Conservation (phyloP, 2,797 vertebrate genomes). For the Salarias fasciatus region DNA sequence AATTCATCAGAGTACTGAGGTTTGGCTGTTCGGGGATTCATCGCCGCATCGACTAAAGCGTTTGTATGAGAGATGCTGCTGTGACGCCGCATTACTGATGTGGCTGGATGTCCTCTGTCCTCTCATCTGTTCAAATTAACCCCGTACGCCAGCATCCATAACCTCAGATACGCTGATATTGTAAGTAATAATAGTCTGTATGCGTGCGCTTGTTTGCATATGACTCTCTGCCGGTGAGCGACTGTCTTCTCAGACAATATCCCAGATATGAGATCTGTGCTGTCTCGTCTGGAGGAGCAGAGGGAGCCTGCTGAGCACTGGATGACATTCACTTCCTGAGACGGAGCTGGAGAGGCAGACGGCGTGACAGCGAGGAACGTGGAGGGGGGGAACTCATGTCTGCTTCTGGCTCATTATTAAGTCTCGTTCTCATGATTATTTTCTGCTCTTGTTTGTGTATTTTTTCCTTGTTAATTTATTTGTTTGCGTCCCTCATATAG, state of each 20-base stretch:
- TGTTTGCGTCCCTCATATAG: background rate
- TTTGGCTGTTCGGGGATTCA: conserved; percentile 5
- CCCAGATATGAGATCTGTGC: conserved; percentile 63
- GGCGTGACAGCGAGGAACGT: conserved; percentile 4
- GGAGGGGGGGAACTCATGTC: conserved; percentile 1
- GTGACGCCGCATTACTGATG: background rate
- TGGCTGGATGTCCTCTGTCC: background rate
- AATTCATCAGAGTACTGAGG: conserved; percentile 27
- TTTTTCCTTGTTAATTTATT: conserved; percentile 1
- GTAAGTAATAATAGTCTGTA: conserved; percentile 33
- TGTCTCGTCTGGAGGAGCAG: conserved; percentile 51
- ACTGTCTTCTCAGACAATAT: conserved; percentile 48
- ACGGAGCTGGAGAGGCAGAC: conserved; percentile 11
- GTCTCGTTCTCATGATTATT: too few relatives aligned
- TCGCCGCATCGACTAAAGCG: background rate
- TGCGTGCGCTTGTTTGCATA: conserved; percentile 19
- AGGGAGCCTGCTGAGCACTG: conserved; percentile 53
- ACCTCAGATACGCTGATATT: conserved; percentile 56
- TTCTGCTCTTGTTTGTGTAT: too few relatives aligned
- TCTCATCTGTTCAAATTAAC: conserved; percentile 5
- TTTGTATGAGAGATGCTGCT: background rate
- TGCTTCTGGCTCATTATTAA: background rate
- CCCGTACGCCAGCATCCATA: conserved; percentile 25
- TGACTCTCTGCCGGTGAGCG: conserved; percentile 23
- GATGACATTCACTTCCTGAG: conserved; percentile 57